phyloP scores from a whole-genome alignment of 37 sponge, comb jelly and placozoan species.

The Oopsacas minuta region DNA sequence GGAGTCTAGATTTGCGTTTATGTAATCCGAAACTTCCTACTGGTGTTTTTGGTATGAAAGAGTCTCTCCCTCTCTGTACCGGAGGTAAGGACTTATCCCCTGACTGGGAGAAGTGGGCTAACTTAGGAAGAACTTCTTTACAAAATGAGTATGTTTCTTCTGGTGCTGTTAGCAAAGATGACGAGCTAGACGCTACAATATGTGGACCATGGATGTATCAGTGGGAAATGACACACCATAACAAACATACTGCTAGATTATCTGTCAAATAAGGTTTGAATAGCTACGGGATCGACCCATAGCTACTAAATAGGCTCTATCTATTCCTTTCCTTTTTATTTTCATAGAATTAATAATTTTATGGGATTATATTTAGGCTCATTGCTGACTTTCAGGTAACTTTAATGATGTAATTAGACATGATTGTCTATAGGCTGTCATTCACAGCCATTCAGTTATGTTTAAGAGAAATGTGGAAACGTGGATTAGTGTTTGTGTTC shows the following conservation, averaged over 20 bases:
- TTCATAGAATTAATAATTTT: too few relatives aligned
- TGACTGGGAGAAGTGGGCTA: conserved; percentile 54
- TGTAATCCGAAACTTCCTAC: conserved; percentile 42
- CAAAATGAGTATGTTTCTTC: not conserved
- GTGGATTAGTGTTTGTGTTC: too few relatives aligned
- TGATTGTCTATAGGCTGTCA: too few relatives aligned
- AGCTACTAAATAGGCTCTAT: not conserved
- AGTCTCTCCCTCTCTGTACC: conserved; percentile 37
- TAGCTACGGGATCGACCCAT: too few relatives aligned
- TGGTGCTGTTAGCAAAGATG: not conserved
- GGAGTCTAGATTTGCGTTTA: conserved; percentile 82
- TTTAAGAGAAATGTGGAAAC: too few relatives aligned
- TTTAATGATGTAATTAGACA: too few relatives aligned
- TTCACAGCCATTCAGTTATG: too few relatives aligned
- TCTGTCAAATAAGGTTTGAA: too few relatives aligned
- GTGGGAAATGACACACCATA: conserved; percentile 73
- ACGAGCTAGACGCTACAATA: conserved; percentile 63
- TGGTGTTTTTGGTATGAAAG: conserved; percentile 58
- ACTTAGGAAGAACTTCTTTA: conserved; percentile 30
- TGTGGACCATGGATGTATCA: conserved; percentile 78
- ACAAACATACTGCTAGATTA: conserved; percentile 45
- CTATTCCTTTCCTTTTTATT: not conserved
- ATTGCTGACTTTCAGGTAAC: not conserved
- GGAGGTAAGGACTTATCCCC: conserved; percentile 31
- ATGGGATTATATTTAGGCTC: not conserved